Base-by-base conservation (phyloP, 1,140 invertebrate genomes). In the Thaumatotibia leucotreta region DNA sequence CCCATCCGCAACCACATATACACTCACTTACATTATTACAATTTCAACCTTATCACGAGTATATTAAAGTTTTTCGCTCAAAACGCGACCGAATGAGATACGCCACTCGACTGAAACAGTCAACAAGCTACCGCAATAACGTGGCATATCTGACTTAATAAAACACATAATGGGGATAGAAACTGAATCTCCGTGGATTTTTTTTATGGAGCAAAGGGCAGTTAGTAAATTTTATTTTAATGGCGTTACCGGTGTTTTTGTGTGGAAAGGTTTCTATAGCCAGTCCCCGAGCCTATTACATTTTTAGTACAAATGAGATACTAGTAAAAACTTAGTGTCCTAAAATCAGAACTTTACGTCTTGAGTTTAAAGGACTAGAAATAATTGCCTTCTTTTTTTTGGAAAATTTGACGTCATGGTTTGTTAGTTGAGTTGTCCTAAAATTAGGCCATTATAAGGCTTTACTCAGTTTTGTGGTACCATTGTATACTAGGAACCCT, bases 91-190 rank as follows among this genome's bases (percentile, higher is more conserved):
- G 9, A 9, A 4, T 45, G 39, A 45, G 0, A 45, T 45, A 45
- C 17, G 39, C 17, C n/a, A 5, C n/a, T 45, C 29, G 63, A 61
- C 35, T 45, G 49, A 45, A 17, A 45, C 1, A 8, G 39, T 45
- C 39, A 6, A 45, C 20, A 58, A 58, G 27, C 63, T 27, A 65
- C 45, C 64, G 73, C 70, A 70, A 74, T 72, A 70, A 72, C 72
- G 69, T 62, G 14, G 64, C 64, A 69, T 72, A 72, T 72, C 63
- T 65, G 68, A 72, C 69, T 73, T 68, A 66, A 72, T 78, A 77
- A 74, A 72, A 72, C 50, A 31, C 66, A 66, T 69, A 65, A 33
- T 54, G 61, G 64, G 68, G 61, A 66, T 69, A 29, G 58, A 69
- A 65, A 68, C 52, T 64, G 64, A 31, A 31, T 49, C 32, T 66